These are phyloP conservation scores for Trichogramma evanescens DNA, from an alignment of 2,888 invertebrate species.

Conservation along the genomic window DNA sequence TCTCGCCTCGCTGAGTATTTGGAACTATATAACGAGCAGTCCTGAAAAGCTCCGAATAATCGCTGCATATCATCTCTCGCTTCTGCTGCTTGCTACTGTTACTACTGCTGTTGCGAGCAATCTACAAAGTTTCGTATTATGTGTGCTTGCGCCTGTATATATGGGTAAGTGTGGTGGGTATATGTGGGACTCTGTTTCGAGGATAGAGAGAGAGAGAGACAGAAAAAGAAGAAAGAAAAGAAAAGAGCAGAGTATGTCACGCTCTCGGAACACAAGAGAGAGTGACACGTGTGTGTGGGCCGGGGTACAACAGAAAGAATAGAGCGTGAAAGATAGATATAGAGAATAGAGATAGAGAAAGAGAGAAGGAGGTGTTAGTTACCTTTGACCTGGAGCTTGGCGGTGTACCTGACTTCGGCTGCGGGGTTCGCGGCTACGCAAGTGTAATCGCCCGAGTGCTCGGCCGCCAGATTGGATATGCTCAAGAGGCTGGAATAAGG, in stretches of 20 bases:
- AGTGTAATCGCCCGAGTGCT: slow-evolving; percentile 71
- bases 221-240: slow-evolving; percentile 13
- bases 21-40: too few species aligned
- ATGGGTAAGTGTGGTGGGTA: background rate
- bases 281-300: slow-evolving; percentile 8
- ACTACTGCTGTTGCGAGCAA: too few species aligned
- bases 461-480: slow-evolving; percentile 68
- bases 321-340: slow-evolving; percentile 10
- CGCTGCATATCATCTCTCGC: too few species aligned
- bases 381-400: slow-evolving; percentile 77
- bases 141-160: background rate
- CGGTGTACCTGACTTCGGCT: slow-evolving; percentile 71
- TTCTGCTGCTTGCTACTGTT: too few species aligned
- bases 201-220: slow-evolving; percentile 13
- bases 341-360: slow-evolving; percentile 24
- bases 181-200: background rate
- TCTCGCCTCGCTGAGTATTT: too few species aligned
- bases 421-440: slow-evolving; percentile 74
- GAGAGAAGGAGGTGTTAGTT: slow-evolving; percentile 44
- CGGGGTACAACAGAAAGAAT: slow-evolving; percentile 18
- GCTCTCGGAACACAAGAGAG: background rate
- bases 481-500: slow-evolving; percentile 70
- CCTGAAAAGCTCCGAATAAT: too few species aligned
- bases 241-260: slow-evolving; percentile 4
- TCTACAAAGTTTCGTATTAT: background rate